Evolutionary conservation across 2,113 vertebrate species (phyloP).

Genomic region (Globicephala melas): DNA sequence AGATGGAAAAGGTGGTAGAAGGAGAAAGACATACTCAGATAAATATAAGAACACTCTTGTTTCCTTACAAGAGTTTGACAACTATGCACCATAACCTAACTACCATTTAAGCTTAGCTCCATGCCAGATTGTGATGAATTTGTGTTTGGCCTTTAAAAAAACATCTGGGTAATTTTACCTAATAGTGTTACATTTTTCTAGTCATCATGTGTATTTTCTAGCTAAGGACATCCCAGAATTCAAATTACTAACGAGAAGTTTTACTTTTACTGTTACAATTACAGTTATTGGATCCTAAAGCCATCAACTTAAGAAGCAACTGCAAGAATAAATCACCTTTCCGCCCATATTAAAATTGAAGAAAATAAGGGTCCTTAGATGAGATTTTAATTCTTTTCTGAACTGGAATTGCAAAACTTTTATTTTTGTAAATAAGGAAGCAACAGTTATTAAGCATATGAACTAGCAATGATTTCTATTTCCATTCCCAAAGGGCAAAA

Average conservation of each 20-base stretch:
- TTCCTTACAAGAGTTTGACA: not conserved
- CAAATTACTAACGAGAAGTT: not conserved
- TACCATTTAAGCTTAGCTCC: not conserved
- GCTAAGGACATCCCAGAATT: not conserved
- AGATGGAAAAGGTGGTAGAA: not conserved
- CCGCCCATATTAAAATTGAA: not conserved
- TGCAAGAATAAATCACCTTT: not conserved
- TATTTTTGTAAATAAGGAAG: not conserved
- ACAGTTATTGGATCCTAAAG: not conserved
- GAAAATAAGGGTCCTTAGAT: not conserved
- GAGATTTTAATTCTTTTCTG: constrained; percentile 2
- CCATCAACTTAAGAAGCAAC: not conserved
- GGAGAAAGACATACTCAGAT: not conserved
- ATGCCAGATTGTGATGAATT: not conserved
- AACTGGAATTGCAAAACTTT: not conserved
- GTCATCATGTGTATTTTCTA: not conserved
- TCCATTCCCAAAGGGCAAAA: not conserved
- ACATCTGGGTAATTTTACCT: not conserved
- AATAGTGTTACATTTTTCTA: not conserved
- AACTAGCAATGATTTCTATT: not conserved
- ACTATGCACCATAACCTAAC: not conserved
- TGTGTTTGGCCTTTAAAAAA: constrained; percentile 16
- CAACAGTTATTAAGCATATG: not conserved
- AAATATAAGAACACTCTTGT: not conserved
- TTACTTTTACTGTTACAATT: constrained; percentile 33